Base-by-base conservation (phyloP, 2,797 vertebrate species). In the Harpagifer antarcticus region DNA sequence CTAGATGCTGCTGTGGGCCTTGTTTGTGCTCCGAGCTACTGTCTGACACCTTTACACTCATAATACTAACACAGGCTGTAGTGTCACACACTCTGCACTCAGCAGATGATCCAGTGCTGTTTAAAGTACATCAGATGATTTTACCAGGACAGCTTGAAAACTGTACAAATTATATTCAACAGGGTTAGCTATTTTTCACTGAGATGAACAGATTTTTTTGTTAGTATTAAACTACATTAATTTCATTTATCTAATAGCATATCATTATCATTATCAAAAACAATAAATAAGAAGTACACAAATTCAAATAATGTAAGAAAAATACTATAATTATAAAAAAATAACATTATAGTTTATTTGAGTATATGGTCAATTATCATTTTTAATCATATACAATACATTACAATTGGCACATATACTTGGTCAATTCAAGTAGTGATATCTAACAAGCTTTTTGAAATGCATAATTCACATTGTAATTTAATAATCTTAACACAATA, bases 1-100 rank as follows among this genome's bases (percentile, higher is more conserved):
- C 91, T 88, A 90, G 92, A 78, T 90, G 88, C 71, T 85, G 88
- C 91, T 91, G 81, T 88, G 82, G 78, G 73, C 81, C 81, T 54
- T 19, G 64, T 50, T 66, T 14, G 20, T 79, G 74, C 67, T 55
- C 85, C 15, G 43, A 63, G 45, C 61, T 70, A 27, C 66, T 56
- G 20, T 43, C 49, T 57, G 56, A 37, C 33, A 37, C 65, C 43
- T 72, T 48, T 70, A 64, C 64, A 52, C 54, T 19, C 45, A 50
- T 70, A 58, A 44, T 58, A 50, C 60, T 64, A 56, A 8, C 68
- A 68, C 17, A 37, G 58, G 37, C 23, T 27, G 55, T 15, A 54
- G 31, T 19, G 0, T 17, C 44, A 33, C 48, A 71, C 23, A 37
- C 37, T 63, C n/a, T 50, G 63, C 63, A 74, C 56, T 43, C 48